These are phyloP conservation scores for Andrena trimmerana DNA, from an alignment of 2,888 invertebrate genomes.

Conservation along the genomic window DNA sequence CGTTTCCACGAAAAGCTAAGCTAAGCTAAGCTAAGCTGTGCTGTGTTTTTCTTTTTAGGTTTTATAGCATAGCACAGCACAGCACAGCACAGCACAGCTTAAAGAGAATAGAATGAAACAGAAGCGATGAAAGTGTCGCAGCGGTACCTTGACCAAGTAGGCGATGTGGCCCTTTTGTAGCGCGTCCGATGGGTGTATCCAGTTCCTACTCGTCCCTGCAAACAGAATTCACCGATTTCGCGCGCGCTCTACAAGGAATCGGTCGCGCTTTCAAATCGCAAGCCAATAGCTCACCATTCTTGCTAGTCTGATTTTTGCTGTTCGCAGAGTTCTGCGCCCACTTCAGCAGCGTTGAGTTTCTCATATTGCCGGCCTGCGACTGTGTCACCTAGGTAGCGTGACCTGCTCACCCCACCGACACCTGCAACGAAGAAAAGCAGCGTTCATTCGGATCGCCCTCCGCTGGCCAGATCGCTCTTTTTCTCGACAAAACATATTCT, in stretches of 20 bases:
- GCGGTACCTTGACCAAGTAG: constrained; percentile 96
- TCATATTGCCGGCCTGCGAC: constrained; percentile 82
- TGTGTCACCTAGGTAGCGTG: background rate
- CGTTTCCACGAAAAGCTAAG: too few relatives aligned
- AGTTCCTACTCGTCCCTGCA: constrained; percentile 88
- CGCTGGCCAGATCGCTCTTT: background rate
- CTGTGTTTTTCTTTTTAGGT: too few relatives aligned
- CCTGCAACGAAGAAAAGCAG: constrained; percentile 69
- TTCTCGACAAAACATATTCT: constrained; percentile 2
- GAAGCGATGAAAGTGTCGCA: constrained; percentile 11
- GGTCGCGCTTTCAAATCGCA: too few relatives aligned
- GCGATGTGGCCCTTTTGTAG: constrained; percentile 98
- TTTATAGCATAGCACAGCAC: too few relatives aligned
- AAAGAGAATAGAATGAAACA: background rate
- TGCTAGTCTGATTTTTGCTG: constrained; percentile 84
- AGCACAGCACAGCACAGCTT: too few relatives aligned
- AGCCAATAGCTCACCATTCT: constrained; percentile 77
- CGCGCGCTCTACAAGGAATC: background rate
- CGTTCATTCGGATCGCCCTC: background rate
- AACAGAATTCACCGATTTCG: constrained; percentile 68
- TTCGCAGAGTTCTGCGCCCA: constrained; percentile 87
- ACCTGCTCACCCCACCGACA: constrained; percentile 35
- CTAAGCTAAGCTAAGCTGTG: too few relatives aligned
- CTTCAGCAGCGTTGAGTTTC: constrained; percentile 87
- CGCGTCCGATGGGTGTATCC: constrained; percentile 98